These are phyloP conservation scores for Taxidea taxus DNA, from an alignment of 2,113 vertebrate species.

Conservation along the genomic window DNA sequence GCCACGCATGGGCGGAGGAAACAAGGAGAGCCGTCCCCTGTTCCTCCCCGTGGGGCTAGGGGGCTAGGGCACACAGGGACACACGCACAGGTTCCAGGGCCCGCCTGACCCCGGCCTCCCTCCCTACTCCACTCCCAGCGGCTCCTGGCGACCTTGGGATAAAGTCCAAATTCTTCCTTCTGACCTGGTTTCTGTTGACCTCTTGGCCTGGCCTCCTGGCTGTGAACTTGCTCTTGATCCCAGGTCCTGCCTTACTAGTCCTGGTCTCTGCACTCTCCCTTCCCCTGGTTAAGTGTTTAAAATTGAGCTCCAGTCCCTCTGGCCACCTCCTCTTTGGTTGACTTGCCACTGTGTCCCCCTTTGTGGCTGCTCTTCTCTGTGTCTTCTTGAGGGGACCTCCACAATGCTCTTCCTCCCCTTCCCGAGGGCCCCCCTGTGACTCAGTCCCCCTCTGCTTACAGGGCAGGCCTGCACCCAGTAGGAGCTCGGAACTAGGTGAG, in stretches of 20 bases:
- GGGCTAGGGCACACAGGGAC: background rate
- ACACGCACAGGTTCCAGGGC: rapidly evolving
- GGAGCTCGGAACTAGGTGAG: background rate
- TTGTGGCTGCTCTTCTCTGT: background rate
- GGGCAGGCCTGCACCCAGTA: background rate
- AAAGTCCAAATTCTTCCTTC: background rate
- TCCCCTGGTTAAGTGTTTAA: background rate
- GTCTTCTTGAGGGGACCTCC: background rate
- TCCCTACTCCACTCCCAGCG: background rate
- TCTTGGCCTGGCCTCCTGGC: background rate
- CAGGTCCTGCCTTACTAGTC: background rate
- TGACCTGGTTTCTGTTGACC: background rate
- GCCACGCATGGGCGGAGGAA: background rate
- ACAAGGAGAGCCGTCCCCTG: rapidly evolving
- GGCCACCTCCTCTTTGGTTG: background rate
- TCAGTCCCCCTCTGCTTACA: background rate
- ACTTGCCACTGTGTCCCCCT: background rate
- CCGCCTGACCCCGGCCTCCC: background rate
- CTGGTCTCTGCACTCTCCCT: background rate
- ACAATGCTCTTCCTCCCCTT: rapidly evolving
- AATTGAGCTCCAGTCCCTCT: background rate
- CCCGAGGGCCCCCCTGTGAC: background rate
- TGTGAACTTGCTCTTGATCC: background rate
- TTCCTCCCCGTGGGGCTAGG: background rate
- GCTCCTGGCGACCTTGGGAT: background rate